Evolutionary conservation across 2,888 invertebrate genomes (phyloP), one percentile per base, ranked within the genome.

Genomic region (Lampropteryx suffumata): DNA sequence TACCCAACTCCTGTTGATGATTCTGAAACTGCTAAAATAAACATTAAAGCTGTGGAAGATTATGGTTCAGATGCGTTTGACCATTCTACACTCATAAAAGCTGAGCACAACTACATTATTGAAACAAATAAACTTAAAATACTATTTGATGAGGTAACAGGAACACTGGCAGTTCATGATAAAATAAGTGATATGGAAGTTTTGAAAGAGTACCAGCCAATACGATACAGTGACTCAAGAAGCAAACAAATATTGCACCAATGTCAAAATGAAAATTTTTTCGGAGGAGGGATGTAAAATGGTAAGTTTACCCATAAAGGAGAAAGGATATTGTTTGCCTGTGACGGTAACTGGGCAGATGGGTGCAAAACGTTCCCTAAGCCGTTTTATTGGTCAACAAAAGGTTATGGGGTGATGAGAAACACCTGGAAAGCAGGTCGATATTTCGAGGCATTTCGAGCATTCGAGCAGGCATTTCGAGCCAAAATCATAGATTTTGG

Each of bases 201-300:
- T 8, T 53, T 88, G 9, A 65, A 57, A 17, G 88, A 89, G 64
- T 49, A 61, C 8, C 43, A 59, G 36, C 64, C 87, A 21, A 62
- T 88, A 57, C 71, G 67, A 30, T 84, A 86, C 55, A 51, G 49
- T 12, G 59, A 74, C 50, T 52, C 56, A 12, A 58, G 63, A 59
- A 61, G 69, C 9, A 76, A 53, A 27, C 87, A 88, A 57, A 72
- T 62, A 10, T 62, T 85, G 42, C 28, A 62, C 21, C 82, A 84
- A 61, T 44, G 65, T 21, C 29, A 67, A 32, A 67, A 82, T 32
- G 89, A 89, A 58, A 75, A 75, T 61, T 88, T 78, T 62, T 89
- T 79, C 45, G 89, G 88, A 12, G 88, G 88, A 13, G 88, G 89
- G 21, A 87, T 87, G 86, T 88, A 88, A 56, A 88, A 87, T 57